These are phyloP conservation scores for Platorchestia sp. DNA, from an alignment of 1,140 invertebrate genomes.

Conservation along the genomic window DNA sequence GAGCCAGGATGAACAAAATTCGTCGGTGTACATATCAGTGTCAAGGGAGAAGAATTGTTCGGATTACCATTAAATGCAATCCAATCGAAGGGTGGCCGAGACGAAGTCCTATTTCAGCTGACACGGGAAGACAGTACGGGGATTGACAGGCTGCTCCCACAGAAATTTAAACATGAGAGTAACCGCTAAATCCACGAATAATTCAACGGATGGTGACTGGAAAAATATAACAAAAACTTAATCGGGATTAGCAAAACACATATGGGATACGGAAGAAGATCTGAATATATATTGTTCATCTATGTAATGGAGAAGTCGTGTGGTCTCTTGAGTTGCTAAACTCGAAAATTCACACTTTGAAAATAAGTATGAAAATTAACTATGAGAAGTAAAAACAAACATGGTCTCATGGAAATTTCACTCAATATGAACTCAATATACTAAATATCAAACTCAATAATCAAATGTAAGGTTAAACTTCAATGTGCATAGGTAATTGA, in stretches of 20 bases:
- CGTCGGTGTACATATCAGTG: slow-evolving; percentile 51
- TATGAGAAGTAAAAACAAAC: too few species aligned
- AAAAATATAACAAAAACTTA: background rate
- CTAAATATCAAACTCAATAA: background rate
- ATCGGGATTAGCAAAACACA: background rate
- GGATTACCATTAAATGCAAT: slow-evolving; percentile 55
- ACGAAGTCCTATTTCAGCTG: background rate
- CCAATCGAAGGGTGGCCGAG: slow-evolving; percentile 30
- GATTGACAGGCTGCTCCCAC: background rate
- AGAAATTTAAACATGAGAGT: background rate
- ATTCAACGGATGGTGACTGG: background rate
- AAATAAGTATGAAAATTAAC: too few species aligned
- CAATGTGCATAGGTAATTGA: background rate
- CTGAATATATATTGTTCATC: background rate
- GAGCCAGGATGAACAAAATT: slow-evolving; percentile 36
- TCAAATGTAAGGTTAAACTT: background rate
- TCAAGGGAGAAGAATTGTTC: slow-evolving; percentile 50
- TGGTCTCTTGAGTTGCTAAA: too few species aligned
- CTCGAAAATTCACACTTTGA: too few species aligned
- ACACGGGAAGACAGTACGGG: background rate
- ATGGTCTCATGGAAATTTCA: too few species aligned
- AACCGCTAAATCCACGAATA: background rate
- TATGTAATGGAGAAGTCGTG: too few species aligned
- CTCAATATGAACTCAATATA: too few species aligned
- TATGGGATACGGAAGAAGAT: background rate